These are phyloP conservation scores for Apodemia mormo DNA, from an alignment of 2,888 invertebrate species.

Conservation along the genomic window DNA sequence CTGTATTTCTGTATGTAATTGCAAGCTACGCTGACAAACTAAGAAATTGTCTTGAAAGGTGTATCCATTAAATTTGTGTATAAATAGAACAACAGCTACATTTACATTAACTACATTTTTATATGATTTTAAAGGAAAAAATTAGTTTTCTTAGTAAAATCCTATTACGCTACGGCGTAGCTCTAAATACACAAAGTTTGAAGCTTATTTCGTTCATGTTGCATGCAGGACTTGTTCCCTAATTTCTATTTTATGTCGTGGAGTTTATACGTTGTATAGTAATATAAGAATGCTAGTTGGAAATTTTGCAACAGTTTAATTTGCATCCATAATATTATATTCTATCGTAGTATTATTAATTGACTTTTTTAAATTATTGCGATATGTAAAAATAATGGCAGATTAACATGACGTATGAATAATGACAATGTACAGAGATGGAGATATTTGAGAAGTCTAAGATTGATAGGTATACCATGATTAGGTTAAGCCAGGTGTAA, in stretches of 20 bases:
- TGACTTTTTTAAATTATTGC: no score
- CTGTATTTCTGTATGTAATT: no score
- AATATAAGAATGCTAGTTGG: conserved; percentile 14
- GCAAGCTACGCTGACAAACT: no score
- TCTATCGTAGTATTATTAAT: not conserved
- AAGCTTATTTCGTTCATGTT: conserved; percentile 24
- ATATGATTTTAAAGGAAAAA: conserved; percentile 3
- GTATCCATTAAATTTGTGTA: no score
- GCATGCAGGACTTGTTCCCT: conserved; percentile 25
- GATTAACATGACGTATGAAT: no score
- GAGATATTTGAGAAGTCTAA: no score
- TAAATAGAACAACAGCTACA: no score
- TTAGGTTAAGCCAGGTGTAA: no score
- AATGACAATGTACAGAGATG: no score
- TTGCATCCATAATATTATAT: not conserved
- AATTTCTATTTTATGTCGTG: conserved; percentile 25
- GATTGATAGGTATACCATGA: no score
- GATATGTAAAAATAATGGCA: no score
- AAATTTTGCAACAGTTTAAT: not conserved
- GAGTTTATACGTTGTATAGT: conserved; percentile 2
- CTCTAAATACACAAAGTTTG: conserved; percentile 19
- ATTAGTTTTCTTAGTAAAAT: conserved; percentile 10
- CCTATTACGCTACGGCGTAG: not conserved
- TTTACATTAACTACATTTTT: not conserved
- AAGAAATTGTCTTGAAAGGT: no score